phyloP scores from a whole-genome alignment of 2,888 invertebrate species.

The Heliconius charithonia region DNA sequence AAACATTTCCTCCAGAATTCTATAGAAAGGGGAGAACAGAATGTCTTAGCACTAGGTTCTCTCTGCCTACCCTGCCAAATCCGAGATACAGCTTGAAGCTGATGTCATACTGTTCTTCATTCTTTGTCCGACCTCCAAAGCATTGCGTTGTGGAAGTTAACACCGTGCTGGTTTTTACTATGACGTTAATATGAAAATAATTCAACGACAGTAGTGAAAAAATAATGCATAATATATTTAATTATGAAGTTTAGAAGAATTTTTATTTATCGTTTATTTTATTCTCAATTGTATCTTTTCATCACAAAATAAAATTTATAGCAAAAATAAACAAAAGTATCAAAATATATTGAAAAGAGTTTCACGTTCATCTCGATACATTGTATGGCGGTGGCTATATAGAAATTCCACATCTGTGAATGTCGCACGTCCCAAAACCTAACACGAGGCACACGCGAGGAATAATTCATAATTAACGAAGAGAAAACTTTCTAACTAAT shows the following conservation, averaged over 20 bases:
- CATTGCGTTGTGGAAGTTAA: neutral
- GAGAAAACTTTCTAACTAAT: slow-evolving; percentile 27
- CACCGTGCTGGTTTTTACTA: neutral
- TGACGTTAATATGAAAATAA: neutral
- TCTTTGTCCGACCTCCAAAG: too few relatives aligned
- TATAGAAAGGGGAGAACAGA: too few relatives aligned
- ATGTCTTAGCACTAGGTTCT: too few relatives aligned
- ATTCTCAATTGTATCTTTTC: neutral
- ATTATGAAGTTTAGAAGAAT: too few relatives aligned
- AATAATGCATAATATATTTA: neutral
- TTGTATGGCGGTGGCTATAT: neutral
- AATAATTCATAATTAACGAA: slow-evolving; percentile 29
- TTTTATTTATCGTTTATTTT: neutral
- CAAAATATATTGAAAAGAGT: neutral
- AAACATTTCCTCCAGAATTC: too few relatives aligned
- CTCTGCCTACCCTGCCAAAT: too few relatives aligned
- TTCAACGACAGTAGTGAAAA: neutral
- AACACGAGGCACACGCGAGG: slow-evolving; percentile 20
- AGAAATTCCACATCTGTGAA: neutral
- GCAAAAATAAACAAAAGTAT: neutral
- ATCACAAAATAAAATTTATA: too few relatives aligned
- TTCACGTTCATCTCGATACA: neutral
- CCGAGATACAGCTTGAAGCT: too few relatives aligned
- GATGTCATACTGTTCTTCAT: neutral
- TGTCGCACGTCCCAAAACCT: slow-evolving; percentile 19